Evolutionary conservation across 1,140 invertebrate genomes (phyloP), one percentile per base, ranked within the genome.

Genomic region (Planococcus citri): DNA sequence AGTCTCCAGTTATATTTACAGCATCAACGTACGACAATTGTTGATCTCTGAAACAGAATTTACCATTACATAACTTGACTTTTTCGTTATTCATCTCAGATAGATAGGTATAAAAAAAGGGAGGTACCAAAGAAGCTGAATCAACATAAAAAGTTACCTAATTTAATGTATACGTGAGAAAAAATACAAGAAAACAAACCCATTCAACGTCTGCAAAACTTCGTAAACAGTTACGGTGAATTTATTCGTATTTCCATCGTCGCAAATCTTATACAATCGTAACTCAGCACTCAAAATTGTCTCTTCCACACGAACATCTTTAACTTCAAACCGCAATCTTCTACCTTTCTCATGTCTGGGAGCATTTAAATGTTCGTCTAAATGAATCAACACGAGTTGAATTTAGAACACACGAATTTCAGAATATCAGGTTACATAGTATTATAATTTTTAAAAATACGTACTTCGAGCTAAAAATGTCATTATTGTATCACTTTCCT

Each of bases 401-500:
- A 33, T 33, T 6, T 12, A 33, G 12, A 3, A 12, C 3, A 33
- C 3, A 33, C 12, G 3, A 33, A 33, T 33, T 33, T 33, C n/a
- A n/a, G n/a, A n/a, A n/a, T n/a, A n/a, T n/a, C n/a, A n/a, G n/a
- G n/a, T n/a, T n/a, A n/a, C n/a, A n/a, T n/a, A n/a, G n/a, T n/a
- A n/a, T n/a, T n/a, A n/a, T n/a, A n/a, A n/a, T n/a, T n/a, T n/a
- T n/a, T n/a, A n/a, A 33, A 33, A 25, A 17, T 73, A 81, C 86
- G 87, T 80, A 90, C 91, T 88, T 78, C 88, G 87, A 76, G 89
- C 91, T 67, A 90, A 84, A 79, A 95, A 95, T 73, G 91, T 94
- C 85, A 95, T 92, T 75, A 96, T 95, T 74, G 91, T 86, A 82
- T 97, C 94, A 77, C 92, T 92, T 75, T 93, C 85, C 74, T 90